phyloP scores from a whole-genome alignment of 2,113 vertebrate species.

The Urocolius indicus region DNA sequence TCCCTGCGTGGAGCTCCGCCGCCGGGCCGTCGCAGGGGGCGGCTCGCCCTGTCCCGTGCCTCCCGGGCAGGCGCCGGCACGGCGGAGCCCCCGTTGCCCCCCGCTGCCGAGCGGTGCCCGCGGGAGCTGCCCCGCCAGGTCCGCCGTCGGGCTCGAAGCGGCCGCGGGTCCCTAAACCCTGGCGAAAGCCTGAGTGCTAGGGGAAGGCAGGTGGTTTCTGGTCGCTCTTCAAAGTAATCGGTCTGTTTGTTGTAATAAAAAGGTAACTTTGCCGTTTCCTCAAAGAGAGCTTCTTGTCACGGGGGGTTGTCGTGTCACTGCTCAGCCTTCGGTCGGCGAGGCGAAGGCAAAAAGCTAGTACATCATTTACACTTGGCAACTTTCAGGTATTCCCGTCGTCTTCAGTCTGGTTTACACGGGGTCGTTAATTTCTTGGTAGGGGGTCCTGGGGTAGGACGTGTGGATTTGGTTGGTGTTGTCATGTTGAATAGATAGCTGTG shows the following conservation, averaged over 20 bases:
- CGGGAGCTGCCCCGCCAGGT: neutral
- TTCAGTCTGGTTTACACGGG: neutral
- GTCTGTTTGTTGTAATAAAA: neutral
- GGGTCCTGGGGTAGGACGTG: constrained; percentile 36
- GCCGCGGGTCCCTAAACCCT: neutral
- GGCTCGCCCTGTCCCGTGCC: neutral
- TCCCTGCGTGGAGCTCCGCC: neutral
- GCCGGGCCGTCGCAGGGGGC: no score
- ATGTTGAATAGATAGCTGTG: neutral
- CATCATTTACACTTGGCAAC: neutral
- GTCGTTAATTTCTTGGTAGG: neutral
- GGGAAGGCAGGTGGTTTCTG: neutral
- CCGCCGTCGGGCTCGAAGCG: neutral
- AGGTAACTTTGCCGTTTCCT: neutral
- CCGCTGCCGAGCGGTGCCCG: neutral
- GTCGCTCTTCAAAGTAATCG: neutral
- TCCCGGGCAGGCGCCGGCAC: neutral
- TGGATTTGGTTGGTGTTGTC: neutral
- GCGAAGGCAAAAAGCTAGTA: neutral
- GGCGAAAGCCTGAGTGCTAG: neutral
- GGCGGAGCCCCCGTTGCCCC: no score
- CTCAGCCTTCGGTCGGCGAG: no score
- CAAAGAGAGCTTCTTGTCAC: neutral
- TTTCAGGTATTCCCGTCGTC: neutral
- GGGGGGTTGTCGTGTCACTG: neutral